Conservation (phyloP, 2,797 vertebrate genomes). For the Helicolenus hilgendorfi region DNA sequence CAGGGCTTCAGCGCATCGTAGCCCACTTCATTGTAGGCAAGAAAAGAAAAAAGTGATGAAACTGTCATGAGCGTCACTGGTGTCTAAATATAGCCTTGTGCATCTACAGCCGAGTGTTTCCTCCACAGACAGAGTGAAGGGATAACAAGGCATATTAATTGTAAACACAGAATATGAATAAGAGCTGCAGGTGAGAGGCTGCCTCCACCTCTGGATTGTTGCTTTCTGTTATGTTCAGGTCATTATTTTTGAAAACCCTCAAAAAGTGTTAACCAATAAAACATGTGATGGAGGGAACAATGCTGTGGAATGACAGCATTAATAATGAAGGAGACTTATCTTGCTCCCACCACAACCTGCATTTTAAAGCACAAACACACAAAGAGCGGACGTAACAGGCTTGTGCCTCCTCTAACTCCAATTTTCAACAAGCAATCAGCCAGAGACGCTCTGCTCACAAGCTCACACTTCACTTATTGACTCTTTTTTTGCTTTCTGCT, state of each 20-base stretch:
- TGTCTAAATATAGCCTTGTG: constrained; percentile 75
- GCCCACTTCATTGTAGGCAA: constrained; percentile 15
- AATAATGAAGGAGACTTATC: constrained; percentile 80
- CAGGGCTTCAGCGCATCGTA: constrained; percentile 25
- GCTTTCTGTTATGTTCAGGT: constrained; percentile 42
- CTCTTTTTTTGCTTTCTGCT: constrained; percentile 45
- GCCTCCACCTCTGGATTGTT: constrained; percentile 11
- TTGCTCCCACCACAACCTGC: constrained; percentile 43
- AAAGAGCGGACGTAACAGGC: background rate
- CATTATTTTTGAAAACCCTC: constrained; percentile 57
- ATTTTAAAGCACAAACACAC: constrained; percentile 50
- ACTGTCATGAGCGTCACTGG: constrained; percentile 59
- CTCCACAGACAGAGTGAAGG: constrained; percentile 53
- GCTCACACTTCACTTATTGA: constrained; percentile 55
- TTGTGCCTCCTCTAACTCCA: constrained; percentile 19
- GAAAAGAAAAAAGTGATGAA: constrained; percentile 50
- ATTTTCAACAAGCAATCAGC: constrained; percentile 54
- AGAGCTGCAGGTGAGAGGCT: constrained; percentile 28
- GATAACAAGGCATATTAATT: constrained; percentile 58
- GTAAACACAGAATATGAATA: constrained; percentile 68
- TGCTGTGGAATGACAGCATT: constrained; percentile 70
- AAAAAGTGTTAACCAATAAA: constrained; percentile 71
- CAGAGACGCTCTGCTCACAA: constrained; percentile 33
- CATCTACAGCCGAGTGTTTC: constrained; percentile 62
- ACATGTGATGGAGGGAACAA: constrained; percentile 64